phyloP scores from a whole-genome alignment of 2,888 invertebrate genomes.

The Eristalis tenax region DNA sequence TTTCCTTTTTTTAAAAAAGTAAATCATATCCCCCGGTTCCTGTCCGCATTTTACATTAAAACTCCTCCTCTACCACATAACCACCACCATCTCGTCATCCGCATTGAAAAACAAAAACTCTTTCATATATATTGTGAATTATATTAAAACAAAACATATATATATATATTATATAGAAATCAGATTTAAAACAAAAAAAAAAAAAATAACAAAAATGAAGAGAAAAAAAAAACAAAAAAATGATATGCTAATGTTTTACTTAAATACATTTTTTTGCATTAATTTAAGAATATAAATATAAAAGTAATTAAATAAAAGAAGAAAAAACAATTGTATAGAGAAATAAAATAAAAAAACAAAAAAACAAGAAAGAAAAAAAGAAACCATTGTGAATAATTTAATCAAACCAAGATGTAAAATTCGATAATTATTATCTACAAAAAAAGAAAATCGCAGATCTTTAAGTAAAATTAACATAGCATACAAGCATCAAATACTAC shows the following conservation, averaged over 20 bases:
- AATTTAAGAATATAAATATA: conserved; percentile 69
- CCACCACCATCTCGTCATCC: conserved; percentile 16
- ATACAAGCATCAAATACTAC: conserved; percentile 63
- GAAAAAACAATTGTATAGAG: conserved; percentile 50
- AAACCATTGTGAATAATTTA: conserved; percentile 69
- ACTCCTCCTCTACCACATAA: conserved; percentile 7
- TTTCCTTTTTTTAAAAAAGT: conserved; percentile 8
- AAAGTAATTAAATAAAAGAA: conserved; percentile 29
- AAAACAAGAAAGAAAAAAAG: conserved; percentile 22
- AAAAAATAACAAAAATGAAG: neutral
- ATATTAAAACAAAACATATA: conserved; percentile 49
- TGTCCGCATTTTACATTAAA: conserved; percentile 27
- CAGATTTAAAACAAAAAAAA: conserved; percentile 35
- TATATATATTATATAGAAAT: conserved; percentile 63
- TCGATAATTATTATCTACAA: conserved; percentile 65
- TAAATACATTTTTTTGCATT: conserved; percentile 67
- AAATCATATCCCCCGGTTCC: conserved; percentile 4
- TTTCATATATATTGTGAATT: conserved; percentile 64
- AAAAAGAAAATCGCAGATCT: conserved; percentile 45
- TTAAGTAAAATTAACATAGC: conserved; percentile 68
- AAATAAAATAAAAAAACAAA: conserved; percentile 36
- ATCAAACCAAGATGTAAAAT: conserved; percentile 61
- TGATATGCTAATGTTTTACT: conserved; percentile 69
- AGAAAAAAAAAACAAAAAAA: conserved; percentile 9
- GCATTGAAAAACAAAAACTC: conserved; percentile 35